Base-by-base conservation (phyloP, 2,113 vertebrate species). In the Cathartes aura region DNA sequence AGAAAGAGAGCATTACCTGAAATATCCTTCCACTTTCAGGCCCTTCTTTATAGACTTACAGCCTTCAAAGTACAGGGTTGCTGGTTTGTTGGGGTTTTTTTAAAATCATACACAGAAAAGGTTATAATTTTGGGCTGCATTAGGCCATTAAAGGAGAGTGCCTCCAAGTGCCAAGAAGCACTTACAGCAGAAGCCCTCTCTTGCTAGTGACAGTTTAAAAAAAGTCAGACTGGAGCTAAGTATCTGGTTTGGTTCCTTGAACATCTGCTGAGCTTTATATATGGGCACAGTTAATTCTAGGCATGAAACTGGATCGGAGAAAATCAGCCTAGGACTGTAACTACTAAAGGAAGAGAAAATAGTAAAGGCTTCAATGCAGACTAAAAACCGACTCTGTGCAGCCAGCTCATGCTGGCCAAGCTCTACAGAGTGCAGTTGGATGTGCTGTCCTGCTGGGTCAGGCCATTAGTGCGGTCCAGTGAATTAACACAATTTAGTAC, bases 231-330 rank as follows among this genome's bases (percentile, higher is more conserved):
- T 67, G 74, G 40, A 87, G 85, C 42, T 67, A n/a, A 92, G 82
- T 7, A 26, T 85, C 85, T 36, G 43, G 78, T 91, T 78, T 78
- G 68, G 72, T 50, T 89, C 94, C 87, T 74, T 91, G 87, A 95
- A 67, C 94, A 84, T 95, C 84, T 94, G 87, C 94, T 91, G 17
- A 75, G 89, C 73, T 82, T 89, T 89, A 42, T 43, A 71, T 79
- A 60, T 1, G 42, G 62, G 76, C 55, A 89, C 64, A 87, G 94
- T 82, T 91, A 94, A 91, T 92, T 71, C 94, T 74, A 86, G 73
- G 47, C 83, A 91, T 74, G 87, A 87, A 87, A 96, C 73, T 45
- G 89, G 89, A 87, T 4, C 71, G 82, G 52, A 93, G 66, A 86
- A 82, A 87, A 60, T 13, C 91, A 91, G 80, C 67, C 85, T 58